Conservation (phyloP, 2,113 vertebrate genomes). For the Silurus asotus region DNA sequence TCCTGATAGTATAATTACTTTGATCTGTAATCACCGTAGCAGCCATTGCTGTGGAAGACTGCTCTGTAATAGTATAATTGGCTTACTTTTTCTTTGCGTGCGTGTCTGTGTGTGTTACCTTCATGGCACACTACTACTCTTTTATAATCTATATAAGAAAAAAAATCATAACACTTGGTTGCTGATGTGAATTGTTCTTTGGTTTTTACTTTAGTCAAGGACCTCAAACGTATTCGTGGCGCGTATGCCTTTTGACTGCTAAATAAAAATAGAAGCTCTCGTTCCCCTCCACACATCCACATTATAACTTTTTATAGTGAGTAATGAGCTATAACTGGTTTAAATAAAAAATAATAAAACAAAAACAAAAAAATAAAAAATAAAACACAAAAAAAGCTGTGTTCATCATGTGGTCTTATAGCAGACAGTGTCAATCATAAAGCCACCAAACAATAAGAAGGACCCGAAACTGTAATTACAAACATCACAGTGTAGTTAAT, state of each 20-base stretch:
- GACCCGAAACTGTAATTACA: not conserved
- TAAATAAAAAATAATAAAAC: too few relatives aligned
- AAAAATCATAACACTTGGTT: not conserved
- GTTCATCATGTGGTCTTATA: not conserved
- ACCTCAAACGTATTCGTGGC: conserved; percentile 32
- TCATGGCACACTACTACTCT: conserved; percentile 28
- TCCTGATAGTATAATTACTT: conserved; percentile 71
- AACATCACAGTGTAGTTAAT: conserved; percentile 26
- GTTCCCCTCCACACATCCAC: not conserved
- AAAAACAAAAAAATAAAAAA: too few relatives aligned
- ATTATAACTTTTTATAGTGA: not conserved
- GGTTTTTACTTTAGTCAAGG: conserved; percentile 38
- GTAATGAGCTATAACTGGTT: not conserved
- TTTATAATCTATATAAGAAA: not conserved
- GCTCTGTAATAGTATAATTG: conserved; percentile 60
- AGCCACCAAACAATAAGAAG: not conserved
- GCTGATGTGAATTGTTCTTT: not conserved
- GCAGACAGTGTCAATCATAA: not conserved
- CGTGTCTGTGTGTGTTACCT: conserved; percentile 38
- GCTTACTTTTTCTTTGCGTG: conserved; percentile 40
- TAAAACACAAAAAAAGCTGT: not conserved
- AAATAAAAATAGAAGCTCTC: conserved; percentile 1
- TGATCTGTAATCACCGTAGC: conserved; percentile 70
- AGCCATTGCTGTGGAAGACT: conserved; percentile 61
- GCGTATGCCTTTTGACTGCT: conserved; percentile 28